Percentiles rank a stretch among this genome's conserved stretches.
Conservation (phyloP, 2,797 vertebrate genomes). For the Alouatta caraya region DNA sequence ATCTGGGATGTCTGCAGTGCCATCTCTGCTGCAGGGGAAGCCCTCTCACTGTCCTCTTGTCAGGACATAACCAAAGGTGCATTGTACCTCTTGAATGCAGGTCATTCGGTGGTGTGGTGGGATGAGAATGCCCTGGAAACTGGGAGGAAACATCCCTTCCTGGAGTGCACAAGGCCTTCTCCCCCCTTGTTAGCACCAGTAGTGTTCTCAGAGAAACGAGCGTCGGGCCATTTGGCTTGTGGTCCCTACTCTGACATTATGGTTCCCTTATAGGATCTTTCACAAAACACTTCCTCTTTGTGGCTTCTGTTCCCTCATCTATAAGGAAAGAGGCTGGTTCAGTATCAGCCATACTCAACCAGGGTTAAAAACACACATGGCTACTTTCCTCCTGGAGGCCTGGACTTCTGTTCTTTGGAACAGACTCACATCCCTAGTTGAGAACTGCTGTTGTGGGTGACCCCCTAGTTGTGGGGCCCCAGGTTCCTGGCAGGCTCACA, state of each 20-base stretch:
- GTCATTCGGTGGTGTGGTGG: background rate
- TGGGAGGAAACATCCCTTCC: no score
- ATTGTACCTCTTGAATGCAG: background rate
- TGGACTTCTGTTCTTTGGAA: background rate
- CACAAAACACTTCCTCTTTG: background rate
- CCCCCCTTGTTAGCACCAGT: no score
- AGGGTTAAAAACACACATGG: background rate
- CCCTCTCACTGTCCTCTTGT: background rate
- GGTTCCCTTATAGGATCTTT: background rate
- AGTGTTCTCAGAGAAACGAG: background rate
- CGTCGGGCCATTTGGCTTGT: background rate
- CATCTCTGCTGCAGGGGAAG: background rate
- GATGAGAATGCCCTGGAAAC: accelerated
- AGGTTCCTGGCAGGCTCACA: background rate
- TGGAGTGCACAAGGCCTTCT: accelerated
- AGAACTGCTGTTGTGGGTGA: background rate
- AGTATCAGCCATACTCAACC: background rate
- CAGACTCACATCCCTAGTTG: background rate
- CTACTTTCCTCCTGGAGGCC: background rate
- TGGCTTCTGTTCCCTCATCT: background rate
- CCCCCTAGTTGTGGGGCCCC: background rate
- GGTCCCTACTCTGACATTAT: background rate
- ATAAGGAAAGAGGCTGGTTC: background rate
- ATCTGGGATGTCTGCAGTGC: background rate
- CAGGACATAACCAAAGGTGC: background rate